Percentiles rank a stretch among this genome's conserved stretches.
These are phyloP conservation scores for Eutolmus rufibarbis DNA, from an alignment of 2,888 invertebrate species.

Conservation along the genomic window DNA sequence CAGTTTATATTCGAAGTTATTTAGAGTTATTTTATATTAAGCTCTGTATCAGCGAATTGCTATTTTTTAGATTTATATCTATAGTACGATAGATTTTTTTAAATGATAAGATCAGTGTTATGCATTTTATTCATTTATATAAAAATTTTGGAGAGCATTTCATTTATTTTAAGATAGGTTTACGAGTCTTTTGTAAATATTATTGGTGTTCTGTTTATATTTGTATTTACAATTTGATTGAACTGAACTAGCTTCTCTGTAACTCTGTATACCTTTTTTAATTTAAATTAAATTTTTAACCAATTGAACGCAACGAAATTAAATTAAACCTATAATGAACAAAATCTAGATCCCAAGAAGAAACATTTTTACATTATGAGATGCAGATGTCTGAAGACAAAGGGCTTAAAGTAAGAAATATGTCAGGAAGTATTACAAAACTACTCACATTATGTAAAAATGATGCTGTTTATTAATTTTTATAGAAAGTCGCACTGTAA, in stretches of 20 bases:
- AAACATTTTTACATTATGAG: not conserved
- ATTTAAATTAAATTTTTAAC: not conserved
- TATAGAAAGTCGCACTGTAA: not conserved
- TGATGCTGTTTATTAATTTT: not conserved
- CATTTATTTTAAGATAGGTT: slow-evolving; percentile 2
- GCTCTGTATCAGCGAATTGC: not conserved
- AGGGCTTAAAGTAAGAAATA: not conserved
- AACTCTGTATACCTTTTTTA: not conserved
- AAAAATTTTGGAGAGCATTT: not conserved
- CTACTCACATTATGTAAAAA: not conserved
- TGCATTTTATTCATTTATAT: slow-evolving; percentile 7
- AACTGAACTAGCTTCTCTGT: not conserved
- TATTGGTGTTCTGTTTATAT: slow-evolving; percentile 1
- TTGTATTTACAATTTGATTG: not conserved
- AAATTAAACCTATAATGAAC: not conserved
- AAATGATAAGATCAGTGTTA: not conserved
- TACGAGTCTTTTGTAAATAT: not conserved
- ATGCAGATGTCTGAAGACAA: not conserved
- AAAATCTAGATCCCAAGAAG: not conserved
- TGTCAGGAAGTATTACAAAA: not conserved
- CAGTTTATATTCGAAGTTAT: not conserved
- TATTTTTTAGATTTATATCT: slow-evolving; percentile 23
- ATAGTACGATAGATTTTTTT: not conserved
- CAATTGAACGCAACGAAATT: not conserved
- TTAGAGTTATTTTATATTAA: slow-evolving; percentile 13